A percentile compares a stretch with the other conserved stretches of the same genome.
Evolutionary conservation across 2,113 vertebrate species (phyloP).

Genomic region (Ceratotherium simum): DNA sequence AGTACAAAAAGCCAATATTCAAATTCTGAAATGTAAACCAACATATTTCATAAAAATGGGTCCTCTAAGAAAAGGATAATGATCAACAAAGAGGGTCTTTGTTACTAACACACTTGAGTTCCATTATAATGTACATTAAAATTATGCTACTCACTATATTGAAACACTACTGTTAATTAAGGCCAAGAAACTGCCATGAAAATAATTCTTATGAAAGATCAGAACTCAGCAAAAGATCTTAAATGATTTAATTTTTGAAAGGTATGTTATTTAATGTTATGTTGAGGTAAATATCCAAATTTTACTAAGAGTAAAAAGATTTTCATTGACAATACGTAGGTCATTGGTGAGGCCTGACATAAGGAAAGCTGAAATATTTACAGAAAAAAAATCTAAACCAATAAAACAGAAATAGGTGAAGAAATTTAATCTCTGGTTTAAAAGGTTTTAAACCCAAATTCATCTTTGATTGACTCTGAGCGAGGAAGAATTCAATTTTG

Average conservation of each 20-base stretch:
- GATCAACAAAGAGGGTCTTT: not conserved
- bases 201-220: not conserved
- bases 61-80: not conserved
- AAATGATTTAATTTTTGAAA: not conserved
- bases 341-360: not conserved
- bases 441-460: not conserved
- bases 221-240: not conserved
- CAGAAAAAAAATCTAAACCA: not conserved
- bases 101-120: not conserved
- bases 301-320: not conserved
- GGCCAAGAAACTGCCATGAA: not conserved
- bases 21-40: not conserved
- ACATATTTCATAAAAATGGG: not conserved
- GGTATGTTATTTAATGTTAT: not conserved
- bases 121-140: not conserved
- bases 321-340: not conserved
- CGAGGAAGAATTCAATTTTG: not conserved
- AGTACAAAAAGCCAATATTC: constrained; percentile 37
- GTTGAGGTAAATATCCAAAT: not conserved
- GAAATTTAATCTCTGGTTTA: not conserved
- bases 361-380: not conserved
- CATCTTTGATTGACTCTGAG: not conserved
- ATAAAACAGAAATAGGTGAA: not conserved
- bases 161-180: not conserved
- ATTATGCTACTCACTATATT: not conserved